These are phyloP conservation scores for Crenichthys baileyi DNA, from an alignment of 2,797 vertebrate species.

Conservation along the genomic window DNA sequence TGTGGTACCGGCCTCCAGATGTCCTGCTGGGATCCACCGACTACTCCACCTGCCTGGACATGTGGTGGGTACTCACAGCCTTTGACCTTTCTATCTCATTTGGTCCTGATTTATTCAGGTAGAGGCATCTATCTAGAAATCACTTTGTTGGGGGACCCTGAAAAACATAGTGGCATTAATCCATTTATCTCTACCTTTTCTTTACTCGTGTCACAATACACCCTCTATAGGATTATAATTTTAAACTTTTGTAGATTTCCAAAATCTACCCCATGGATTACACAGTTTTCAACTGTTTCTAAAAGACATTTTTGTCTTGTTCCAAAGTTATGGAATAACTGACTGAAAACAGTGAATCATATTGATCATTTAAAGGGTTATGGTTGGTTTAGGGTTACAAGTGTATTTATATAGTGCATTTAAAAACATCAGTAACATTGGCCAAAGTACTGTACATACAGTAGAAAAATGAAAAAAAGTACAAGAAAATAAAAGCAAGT, in stretches of 20 bases:
- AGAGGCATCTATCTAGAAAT: background rate
- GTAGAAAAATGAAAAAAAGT: too few relatives aligned
- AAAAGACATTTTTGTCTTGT: background rate
- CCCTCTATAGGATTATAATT: background rate
- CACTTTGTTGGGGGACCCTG: background rate
- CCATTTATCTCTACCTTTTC: background rate
- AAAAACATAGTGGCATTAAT: background rate
- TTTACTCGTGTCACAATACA: background rate
- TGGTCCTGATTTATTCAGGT: conserved; percentile 8
- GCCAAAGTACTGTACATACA: too few relatives aligned
- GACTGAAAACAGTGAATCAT: background rate
- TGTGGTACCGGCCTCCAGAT: conserved; percentile 97
- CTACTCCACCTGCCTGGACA: conserved; percentile 98
- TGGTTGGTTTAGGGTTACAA: background rate
- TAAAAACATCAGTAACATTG: too few relatives aligned
- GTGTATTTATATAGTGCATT: background rate
- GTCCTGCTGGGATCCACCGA: conserved; percentile 97
- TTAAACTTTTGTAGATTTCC: background rate
- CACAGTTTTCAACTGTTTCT: background rate
- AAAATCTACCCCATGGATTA: background rate
- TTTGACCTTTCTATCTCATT: conserved; percentile 19
- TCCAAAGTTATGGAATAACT: background rate
- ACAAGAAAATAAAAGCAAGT: too few relatives aligned
- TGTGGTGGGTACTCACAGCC: conserved; percentile 87
- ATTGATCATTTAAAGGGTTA: background rate